Evolutionary conservation across 2,113 vertebrate species (phyloP), one percentile per base, ranked within the genome.

Genomic region (Brevimyrus niger): DNA sequence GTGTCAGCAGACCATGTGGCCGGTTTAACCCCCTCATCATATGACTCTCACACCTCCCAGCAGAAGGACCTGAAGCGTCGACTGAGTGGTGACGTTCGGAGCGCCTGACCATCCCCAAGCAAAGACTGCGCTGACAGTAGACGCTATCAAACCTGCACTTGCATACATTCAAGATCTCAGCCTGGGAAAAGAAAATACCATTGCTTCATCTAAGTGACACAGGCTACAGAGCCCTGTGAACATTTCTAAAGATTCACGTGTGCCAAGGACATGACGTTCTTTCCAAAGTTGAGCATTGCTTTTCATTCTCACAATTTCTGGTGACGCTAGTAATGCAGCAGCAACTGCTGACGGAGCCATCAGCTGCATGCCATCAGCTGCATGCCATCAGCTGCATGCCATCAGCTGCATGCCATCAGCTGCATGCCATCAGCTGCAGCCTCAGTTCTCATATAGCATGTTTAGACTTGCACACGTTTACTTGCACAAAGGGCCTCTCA

Each of bases 1-100:
- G 48, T 31, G 6, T 86, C 27, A 86, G 46, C 17, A 27, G n/a
- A 35, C 85, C 85, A 53, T 87, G 85, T 87, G 50, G 48, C 50
- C n/a, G 13, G 15, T 53, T 87, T 53, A 48, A 38, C 61, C 27
- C 19, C n/a, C 58, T 31, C 47, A 44, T 89, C 85, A 87, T 87
- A 87, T 87, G 89, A 87, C 85, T 76, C 46, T 89, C 89, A 89
- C 51, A 73, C 61, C 76, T 87, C 58, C 31, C 46, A 69, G 48
- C 46, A 87, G 38, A 86, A 89, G 83, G 84, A 58, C 17, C 73
- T 73, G 35, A 89, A 89, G 58, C 42, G 4, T 69, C 15, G 55
- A 47, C 0, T 21, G 42, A 89, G 46, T 87, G 42, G 7, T 9
- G 50, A 17, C 27, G 6, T 51, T 42, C 15, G 21, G 8, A 27